phyloP scores from a whole-genome alignment of 2,888 invertebrate species.

The Zhengitettix transpicula region DNA sequence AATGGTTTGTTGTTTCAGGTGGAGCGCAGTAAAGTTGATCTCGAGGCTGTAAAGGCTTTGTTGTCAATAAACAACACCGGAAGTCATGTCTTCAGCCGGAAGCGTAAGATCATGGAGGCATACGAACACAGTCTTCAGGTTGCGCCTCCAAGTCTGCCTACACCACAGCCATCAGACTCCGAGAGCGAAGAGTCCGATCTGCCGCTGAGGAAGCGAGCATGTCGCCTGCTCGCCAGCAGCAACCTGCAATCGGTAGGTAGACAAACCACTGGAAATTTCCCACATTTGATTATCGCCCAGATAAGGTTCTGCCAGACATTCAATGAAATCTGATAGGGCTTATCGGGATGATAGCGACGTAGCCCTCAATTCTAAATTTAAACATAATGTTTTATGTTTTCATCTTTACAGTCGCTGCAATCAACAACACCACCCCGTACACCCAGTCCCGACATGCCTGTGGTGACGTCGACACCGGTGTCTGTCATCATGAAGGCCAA shows the following conservation, averaged over 20 bases:
- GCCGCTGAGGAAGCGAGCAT: constrained; percentile 30
- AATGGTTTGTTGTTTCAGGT: background rate
- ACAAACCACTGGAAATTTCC: background rate
- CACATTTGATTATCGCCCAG: too few species aligned
- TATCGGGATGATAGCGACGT: background rate
- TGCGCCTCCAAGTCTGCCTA: constrained; percentile 34
- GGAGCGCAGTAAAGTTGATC: constrained; percentile 16
- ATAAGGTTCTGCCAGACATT: background rate
- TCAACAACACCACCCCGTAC: constrained; percentile 16
- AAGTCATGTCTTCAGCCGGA: constrained; percentile 18
- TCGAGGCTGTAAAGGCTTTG: constrained; percentile 19
- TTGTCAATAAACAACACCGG: constrained; percentile 23
- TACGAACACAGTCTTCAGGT: constrained; percentile 1
- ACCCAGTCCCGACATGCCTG: constrained; percentile 28
- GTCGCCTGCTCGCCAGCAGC: constrained; percentile 20
- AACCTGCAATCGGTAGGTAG: constrained; percentile 34
- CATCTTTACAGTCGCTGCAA: constrained; percentile 21
- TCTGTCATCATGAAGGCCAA: constrained; percentile 79
- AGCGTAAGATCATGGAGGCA: background rate
- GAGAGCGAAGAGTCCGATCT: constrained; percentile 40
- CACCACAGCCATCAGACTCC: constrained; percentile 75
- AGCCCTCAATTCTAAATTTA: background rate
- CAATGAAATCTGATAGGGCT: background rate
- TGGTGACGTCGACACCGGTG: constrained; percentile 25
- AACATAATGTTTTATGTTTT: background rate